These are phyloP conservation scores for Otus sunia DNA, from an alignment of 2,113 vertebrate species.

Conservation along the genomic window DNA sequence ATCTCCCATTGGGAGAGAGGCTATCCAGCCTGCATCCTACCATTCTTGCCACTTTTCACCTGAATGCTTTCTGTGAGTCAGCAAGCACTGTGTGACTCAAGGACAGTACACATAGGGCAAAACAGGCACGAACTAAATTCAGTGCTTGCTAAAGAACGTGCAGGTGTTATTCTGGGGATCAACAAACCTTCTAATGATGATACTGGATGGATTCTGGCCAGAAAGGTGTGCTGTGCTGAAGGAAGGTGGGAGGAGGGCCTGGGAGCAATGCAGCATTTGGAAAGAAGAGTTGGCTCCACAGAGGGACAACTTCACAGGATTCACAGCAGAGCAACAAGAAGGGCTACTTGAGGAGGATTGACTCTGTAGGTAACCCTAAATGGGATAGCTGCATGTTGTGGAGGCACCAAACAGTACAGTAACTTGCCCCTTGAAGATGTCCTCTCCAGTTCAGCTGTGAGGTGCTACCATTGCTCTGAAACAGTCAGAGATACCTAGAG, in stretches of 20 bases:
- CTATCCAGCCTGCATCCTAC: neutral
- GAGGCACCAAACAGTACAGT: neutral
- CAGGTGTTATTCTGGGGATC: slow-evolving; percentile 11
- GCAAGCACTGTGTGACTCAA: slow-evolving; percentile 21
- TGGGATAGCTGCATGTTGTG: neutral
- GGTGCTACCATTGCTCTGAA: neutral
- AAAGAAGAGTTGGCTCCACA: neutral
- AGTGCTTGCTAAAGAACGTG: neutral
- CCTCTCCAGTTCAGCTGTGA: neutral
- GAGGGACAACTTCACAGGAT: neutral
- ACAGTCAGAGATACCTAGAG: neutral
- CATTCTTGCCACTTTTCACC: slow-evolving; percentile 14
- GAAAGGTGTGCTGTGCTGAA: neutral
- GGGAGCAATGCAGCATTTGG: neutral
- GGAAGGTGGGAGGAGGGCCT: neutral
- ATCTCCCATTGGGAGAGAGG: neutral
- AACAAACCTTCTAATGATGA: slow-evolving; percentile 14
- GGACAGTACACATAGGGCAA: neutral
- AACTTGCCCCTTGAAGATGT: neutral
- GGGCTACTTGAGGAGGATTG: neutral
- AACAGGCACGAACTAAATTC: slow-evolving; percentile 13
- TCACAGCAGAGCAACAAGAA: neutral
- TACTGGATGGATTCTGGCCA: slow-evolving; percentile 17
- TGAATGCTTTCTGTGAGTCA: slow-evolving; percentile 34
- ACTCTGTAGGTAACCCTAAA: neutral